These are phyloP conservation scores for Epinephelus awoara DNA, from an alignment of 2,797 vertebrate genomes.

Conservation along the genomic window DNA sequence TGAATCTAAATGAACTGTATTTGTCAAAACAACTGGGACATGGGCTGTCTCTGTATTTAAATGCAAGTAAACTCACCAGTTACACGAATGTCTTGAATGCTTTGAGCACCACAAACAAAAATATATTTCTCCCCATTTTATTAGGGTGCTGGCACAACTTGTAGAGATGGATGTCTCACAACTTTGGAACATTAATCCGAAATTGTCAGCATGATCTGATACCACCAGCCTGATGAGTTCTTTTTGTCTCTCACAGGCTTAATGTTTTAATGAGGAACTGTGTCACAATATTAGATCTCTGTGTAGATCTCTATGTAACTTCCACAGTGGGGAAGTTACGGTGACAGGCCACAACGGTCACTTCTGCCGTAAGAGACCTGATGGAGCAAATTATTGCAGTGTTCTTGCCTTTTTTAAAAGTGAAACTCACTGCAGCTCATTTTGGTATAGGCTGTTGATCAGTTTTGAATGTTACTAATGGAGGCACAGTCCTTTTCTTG, in stretches of 20 bases:
- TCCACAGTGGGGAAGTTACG: conserved; percentile 10
- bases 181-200: background rate
- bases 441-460: background rate
- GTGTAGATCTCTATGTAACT: conserved; percentile 3
- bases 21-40: background rate
- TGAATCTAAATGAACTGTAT: background rate
- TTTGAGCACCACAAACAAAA: background rate
- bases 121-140: background rate
- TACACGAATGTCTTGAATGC: background rate
- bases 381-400: background rate
- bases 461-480: background rate
- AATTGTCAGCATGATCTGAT: background rate
- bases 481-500: background rate
- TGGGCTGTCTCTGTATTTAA: background rate
- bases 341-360: background rate
- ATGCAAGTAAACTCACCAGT: background rate
- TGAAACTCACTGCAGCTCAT: background rate
- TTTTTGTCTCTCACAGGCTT: conserved; percentile 3
- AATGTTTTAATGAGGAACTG: conserved; percentile 14
- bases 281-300: background rate
- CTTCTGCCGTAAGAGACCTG: background rate
- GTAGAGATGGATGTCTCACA: background rate
- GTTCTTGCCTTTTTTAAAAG: background rate
- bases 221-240: background rate
- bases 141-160: background rate